phyloP scores from a whole-genome alignment of 2,113 vertebrate genomes.

The Carassius carassius region DNA sequence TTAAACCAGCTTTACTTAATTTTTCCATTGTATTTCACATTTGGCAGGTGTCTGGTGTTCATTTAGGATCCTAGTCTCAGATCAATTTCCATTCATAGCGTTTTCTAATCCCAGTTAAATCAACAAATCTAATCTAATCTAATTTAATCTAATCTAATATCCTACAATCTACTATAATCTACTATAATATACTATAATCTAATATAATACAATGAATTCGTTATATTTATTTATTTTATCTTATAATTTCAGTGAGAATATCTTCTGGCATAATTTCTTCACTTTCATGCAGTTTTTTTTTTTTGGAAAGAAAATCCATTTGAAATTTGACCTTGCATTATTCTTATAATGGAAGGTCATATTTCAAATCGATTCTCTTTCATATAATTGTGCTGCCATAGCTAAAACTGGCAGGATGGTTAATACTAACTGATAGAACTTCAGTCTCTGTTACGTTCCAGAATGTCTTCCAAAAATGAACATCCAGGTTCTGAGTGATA shows the following conservation, averaged over 20 bases:
- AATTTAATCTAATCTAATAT: no score
- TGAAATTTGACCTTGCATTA: no score
- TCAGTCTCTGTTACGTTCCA: constrained; percentile 92
- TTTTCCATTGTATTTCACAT: neutral
- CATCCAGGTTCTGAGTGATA: constrained; percentile 89
- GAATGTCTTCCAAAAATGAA: constrained; percentile 91
- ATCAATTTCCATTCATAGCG: neutral
- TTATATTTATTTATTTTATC: neutral
- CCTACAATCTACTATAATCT: neutral
- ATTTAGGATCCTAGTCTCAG: neutral
- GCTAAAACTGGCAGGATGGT: neutral
- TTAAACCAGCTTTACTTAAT: no score
- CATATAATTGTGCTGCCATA: neutral
- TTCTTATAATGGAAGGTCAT: neutral
- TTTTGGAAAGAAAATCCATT: no score
- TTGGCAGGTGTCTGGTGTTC: neutral
- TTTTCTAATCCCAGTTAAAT: neutral
- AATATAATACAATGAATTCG: neutral
- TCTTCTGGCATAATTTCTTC: neutral
- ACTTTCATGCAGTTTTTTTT: neutral
- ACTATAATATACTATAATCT: neutral
- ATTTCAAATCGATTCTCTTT: neutral
- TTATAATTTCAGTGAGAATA: neutral
- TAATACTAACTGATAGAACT: constrained; percentile 79
- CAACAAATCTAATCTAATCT: no score